Evolutionary conservation across 2,797 vertebrate species (phyloP).

Genomic region (Sparus aurata): DNA sequence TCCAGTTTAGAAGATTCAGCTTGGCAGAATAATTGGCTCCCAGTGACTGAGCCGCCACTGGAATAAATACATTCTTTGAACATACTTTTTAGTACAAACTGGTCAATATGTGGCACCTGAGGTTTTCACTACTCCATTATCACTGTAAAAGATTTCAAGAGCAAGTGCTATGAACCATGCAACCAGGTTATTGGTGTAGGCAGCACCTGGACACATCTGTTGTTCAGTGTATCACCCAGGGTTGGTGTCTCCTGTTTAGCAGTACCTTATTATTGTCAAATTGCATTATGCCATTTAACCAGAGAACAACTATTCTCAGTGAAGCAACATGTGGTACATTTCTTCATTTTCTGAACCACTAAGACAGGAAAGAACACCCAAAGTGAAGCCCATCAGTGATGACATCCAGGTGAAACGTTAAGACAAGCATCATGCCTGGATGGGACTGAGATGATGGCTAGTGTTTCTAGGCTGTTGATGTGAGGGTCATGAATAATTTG

Average conservation of each 20-base stretch:
- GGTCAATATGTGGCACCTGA: background rate
- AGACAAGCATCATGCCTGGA: constrained; percentile 50
- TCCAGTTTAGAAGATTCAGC: constrained; percentile 7
- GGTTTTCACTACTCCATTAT: constrained; percentile 3
- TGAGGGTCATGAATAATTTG: constrained; percentile 70
- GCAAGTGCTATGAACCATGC: constrained; percentile 23
- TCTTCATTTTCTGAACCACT: constrained; percentile 17
- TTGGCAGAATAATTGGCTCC: background rate
- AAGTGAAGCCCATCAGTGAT: constrained; percentile 10
- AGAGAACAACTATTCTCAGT: background rate
- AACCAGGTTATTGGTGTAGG: constrained; percentile 10
- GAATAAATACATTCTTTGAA: background rate
- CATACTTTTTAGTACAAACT: background rate
- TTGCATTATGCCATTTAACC: background rate
- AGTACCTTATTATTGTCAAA: background rate
- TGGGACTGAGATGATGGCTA: constrained; percentile 18
- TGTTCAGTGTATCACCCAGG: constrained; percentile 9
- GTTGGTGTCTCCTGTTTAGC: constrained; percentile 17
- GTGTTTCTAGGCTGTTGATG: constrained; percentile 29
- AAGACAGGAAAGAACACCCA: constrained; percentile 23
- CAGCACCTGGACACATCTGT: constrained; percentile 24
- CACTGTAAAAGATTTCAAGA: constrained; percentile 4
- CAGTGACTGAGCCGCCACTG: background rate
- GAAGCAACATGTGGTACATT: background rate
- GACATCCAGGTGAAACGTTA: constrained; percentile 36